A percentile compares a stretch with the other conserved stretches of the same genome.
Evolutionary conservation across 1,140 invertebrate genomes (phyloP).

Genomic region (Drosophila bocki): DNA sequence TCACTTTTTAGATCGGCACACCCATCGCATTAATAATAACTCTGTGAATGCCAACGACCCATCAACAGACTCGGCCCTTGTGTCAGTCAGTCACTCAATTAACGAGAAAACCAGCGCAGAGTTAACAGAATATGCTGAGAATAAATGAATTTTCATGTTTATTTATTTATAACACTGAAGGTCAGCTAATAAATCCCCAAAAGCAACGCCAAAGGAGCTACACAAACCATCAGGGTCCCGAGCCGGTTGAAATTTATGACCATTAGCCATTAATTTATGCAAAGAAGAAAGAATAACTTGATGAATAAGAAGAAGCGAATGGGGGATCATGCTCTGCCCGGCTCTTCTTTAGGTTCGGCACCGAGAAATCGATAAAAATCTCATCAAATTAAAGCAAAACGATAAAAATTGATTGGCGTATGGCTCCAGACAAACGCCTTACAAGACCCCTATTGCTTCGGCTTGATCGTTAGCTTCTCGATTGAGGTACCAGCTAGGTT

Average conservation of each 20-base stretch:
- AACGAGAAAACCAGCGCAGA: slow-evolving; percentile 17
- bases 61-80: slow-evolving; percentile 14
- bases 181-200: slow-evolving; percentile 65
- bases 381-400: slow-evolving; percentile 80
- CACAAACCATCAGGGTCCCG: slow-evolving; percentile 19
- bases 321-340: slow-evolving; percentile 14
- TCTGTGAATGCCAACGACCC: slow-evolving; percentile 6
- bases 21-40: slow-evolving; percentile 8
- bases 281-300: slow-evolving; percentile 45
- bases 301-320: slow-evolving; percentile 36
- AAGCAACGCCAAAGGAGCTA: slow-evolving; percentile 32
- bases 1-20: not conserved
- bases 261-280: slow-evolving; percentile 78
- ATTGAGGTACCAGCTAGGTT: slow-evolving; percentile 13
- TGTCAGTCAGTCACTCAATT: slow-evolving; percentile 27
- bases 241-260: slow-evolving; percentile 57
- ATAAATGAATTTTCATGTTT: slow-evolving; percentile 23
- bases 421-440: slow-evolving; percentile 41
- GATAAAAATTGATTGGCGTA: slow-evolving; percentile 77
- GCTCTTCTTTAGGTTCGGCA: slow-evolving; percentile 14
- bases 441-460: not conserved
- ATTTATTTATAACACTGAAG: slow-evolving; percentile 68
- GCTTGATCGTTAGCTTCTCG: slow-evolving; percentile 5
- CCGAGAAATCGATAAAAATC: slow-evolving; percentile 76
- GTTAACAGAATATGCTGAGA: slow-evolving; percentile 2